Percentiles rank a stretch among this genome's conserved stretches.
phyloP scores from a whole-genome alignment of 2,797 vertebrate genomes.

The Rhabdophis nuchalis region DNA sequence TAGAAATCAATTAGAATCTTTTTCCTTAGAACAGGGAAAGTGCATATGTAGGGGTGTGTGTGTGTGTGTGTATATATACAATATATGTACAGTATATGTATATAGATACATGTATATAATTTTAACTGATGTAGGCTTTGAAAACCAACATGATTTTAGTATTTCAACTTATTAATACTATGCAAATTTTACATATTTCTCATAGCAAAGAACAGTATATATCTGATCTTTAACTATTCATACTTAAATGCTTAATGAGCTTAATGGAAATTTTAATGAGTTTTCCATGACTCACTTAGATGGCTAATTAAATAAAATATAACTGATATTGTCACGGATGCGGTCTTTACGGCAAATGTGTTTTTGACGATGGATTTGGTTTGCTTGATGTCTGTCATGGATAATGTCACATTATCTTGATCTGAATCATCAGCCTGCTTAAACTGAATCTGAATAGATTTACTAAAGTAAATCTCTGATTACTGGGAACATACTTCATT shows the following conservation, averaged over 20 bases:
- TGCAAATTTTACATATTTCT: neutral
- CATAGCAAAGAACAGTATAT: neutral
- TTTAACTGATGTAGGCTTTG: neutral
- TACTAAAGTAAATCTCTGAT: slow-evolving; percentile 9
- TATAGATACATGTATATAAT: slow-evolving; percentile 14
- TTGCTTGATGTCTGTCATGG: neutral
- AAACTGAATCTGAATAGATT: slow-evolving; percentile 3
- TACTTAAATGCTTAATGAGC: neutral
- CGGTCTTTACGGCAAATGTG: slow-evolving; percentile 4
- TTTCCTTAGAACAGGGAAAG: neutral
- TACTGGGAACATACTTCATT: neutral
- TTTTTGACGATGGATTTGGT: neutral
- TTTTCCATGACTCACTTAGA: slow-evolving; percentile 14
- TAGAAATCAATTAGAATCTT: slow-evolving; percentile 45
- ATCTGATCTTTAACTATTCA: neutral
- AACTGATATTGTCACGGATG: neutral
- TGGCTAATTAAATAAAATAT: slow-evolving; percentile 21
- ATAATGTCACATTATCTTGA: slow-evolving; percentile 22
- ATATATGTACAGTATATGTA: slow-evolving; percentile 19
- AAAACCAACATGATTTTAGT: neutral
- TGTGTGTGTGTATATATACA: too few species aligned
- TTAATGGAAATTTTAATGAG: slow-evolving; percentile 16
- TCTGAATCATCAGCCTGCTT: slow-evolving; percentile 10
- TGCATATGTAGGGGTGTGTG: neutral
- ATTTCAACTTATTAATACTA: neutral